Conservation (phyloP, 2,113 vertebrate species). For the Oreochromis tanganicae region DNA sequence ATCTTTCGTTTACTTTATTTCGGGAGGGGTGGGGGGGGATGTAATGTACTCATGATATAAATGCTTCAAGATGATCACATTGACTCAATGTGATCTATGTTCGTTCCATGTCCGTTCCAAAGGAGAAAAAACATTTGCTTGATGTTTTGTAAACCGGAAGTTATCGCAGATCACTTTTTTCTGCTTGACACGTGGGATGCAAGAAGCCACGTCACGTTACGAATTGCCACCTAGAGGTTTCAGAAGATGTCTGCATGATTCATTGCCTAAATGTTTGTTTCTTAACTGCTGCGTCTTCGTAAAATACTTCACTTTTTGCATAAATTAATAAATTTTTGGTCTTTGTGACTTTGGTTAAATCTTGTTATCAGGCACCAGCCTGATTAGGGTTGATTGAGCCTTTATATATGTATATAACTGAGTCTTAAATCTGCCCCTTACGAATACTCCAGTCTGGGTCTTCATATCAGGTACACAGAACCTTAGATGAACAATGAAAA, state of each 20-base stretch:
- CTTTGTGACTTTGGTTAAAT: neutral
- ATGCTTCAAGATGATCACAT: neutral
- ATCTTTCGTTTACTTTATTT: neutral
- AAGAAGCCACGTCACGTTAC: conserved; percentile 50
- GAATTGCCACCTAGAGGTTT: neutral
- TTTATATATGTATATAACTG: neutral
- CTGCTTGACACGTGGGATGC: neutral
- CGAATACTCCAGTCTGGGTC: neutral
- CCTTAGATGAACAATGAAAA: neutral
- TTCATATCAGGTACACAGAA: neutral
- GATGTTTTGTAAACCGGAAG: conserved; percentile 11
- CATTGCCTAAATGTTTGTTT: neutral
- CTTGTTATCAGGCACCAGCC: neutral
- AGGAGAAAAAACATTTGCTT: neutral
- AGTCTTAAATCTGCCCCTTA: neutral
- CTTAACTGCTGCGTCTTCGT: neutral
- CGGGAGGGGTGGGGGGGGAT: too few relatives aligned
- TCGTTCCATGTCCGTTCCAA: neutral
- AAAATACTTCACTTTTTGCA: neutral
- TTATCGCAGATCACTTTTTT: neutral
- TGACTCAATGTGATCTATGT: too few relatives aligned
- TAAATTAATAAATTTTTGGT: fast-evolving
- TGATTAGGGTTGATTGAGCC: neutral
- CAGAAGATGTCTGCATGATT: neutral
- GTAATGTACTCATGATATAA: neutral